Conservation (phyloP, 1,140 invertebrate species). For the Drosophila yakuba region DNA sequence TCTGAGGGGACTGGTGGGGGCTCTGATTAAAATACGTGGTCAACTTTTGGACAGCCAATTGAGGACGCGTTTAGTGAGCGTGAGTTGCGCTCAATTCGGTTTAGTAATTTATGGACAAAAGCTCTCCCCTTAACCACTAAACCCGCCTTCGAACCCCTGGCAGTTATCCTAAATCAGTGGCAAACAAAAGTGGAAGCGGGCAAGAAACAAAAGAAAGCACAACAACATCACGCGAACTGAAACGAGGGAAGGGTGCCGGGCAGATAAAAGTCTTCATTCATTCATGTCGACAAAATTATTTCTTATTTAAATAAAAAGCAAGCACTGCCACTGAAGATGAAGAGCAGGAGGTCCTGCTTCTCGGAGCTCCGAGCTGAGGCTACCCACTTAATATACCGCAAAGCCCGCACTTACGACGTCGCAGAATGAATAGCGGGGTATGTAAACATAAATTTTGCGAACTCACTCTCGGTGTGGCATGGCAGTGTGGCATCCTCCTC, state of each 20-base stretch:
- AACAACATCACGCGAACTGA: slow-evolving; percentile 20
- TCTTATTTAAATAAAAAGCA: slow-evolving; percentile 82
- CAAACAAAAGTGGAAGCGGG: slow-evolving; percentile 45
- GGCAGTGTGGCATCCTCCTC: background rate
- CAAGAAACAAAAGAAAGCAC: slow-evolving; percentile 43
- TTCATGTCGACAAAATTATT: slow-evolving; percentile 83
- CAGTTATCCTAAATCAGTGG: slow-evolving; percentile 52
- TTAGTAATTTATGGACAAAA: slow-evolving; percentile 78
- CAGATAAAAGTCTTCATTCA: slow-evolving; percentile 83
- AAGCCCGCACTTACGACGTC: slow-evolving; percentile 77
- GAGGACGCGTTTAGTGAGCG: slow-evolving; percentile 77
- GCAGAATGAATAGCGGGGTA: slow-evolving; percentile 78
- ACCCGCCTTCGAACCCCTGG: background rate
- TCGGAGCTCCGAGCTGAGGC: slow-evolving; percentile 57
- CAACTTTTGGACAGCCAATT: slow-evolving; percentile 79
- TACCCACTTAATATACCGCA: slow-evolving; percentile 81
- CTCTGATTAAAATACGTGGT: slow-evolving; percentile 81
- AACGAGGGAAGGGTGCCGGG: slow-evolving; percentile 36
- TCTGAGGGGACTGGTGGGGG: background rate
- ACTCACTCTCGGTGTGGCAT: slow-evolving; percentile 46
- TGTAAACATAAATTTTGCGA: slow-evolving; percentile 82
- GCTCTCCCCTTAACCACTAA: slow-evolving; percentile 40
- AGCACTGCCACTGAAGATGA: slow-evolving; percentile 22
- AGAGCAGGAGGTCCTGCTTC: too few relatives aligned
- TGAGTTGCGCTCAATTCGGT: slow-evolving; percentile 80